These are phyloP conservation scores for Ifrita kowaldi DNA, from an alignment of 2,113 vertebrate genomes.

Conservation along the genomic window DNA sequence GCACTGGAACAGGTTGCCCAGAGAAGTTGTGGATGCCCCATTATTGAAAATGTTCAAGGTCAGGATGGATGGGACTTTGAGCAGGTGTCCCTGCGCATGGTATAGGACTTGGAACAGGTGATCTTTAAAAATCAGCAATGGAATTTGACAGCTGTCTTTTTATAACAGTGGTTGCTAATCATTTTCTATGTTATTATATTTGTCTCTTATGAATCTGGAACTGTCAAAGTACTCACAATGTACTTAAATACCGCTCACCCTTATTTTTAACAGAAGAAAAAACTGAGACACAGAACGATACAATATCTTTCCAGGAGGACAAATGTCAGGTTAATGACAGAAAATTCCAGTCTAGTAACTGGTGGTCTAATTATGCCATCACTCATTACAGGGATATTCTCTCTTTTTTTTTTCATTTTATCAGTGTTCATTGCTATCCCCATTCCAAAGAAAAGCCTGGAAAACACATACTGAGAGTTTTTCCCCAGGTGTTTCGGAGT, in stretches of 20 bases:
- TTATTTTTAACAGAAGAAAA: background rate
- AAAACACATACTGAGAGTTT: background rate
- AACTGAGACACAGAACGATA: background rate
- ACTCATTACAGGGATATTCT: background rate
- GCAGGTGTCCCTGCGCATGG: background rate
- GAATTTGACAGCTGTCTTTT: background rate
- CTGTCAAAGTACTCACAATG: background rate
- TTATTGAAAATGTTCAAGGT: background rate
- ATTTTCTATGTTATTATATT: background rate
- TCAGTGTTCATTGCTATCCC: background rate
- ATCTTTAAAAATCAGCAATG: background rate
- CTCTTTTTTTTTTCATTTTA: background rate
- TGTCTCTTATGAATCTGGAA: background rate
- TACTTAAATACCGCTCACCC: background rate
- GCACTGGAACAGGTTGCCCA: background rate
- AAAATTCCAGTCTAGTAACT: background rate
- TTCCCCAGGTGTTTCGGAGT: background rate
- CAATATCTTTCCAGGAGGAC: background rate
- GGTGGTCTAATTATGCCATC: background rate
- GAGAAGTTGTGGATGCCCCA: background rate
- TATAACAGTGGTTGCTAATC: background rate
- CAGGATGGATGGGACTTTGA: background rate
- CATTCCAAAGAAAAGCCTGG: background rate
- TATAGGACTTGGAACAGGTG: background rate
- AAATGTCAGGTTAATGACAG: background rate